Percentiles rank a stretch among this genome's conserved stretches.
phyloP scores from a whole-genome alignment of 2,888 invertebrate species.

The Hemaris fuciformis region DNA sequence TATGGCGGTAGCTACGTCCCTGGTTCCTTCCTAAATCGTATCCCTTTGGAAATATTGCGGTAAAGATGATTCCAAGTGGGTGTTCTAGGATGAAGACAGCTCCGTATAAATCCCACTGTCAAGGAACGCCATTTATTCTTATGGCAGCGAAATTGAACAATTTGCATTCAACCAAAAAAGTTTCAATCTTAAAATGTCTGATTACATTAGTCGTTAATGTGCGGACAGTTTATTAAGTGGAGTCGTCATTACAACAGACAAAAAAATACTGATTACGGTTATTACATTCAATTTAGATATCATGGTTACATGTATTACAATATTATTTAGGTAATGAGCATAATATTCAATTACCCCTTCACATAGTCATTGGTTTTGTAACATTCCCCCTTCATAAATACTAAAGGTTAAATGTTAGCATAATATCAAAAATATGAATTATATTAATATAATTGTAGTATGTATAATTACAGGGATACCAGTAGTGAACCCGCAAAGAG shows the following conservation, averaged over 20 bases:
- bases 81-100: no score
- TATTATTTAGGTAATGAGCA: neutral
- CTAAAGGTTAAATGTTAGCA: no score
- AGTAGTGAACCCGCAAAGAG: no score
- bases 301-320: slow-evolving; percentile 4
- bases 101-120: no score
- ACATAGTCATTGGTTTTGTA: neutral
- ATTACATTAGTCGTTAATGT: neutral
- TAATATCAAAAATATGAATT: no score
- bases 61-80: no score
- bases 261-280: slow-evolving; percentile 6
- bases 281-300: neutral
- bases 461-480: no score
- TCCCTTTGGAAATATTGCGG: no score
- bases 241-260: neutral
- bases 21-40: no score
- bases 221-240: neutral
- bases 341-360: neutral
- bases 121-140: no score
- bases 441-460: no score
- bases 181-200: neutral
- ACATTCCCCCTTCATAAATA: neutral
- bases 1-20: no score
- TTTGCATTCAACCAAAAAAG: neutral
- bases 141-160: neutral